Conservation (phyloP, 2,888 invertebrate genomes). For the Cantharis nigra region DNA sequence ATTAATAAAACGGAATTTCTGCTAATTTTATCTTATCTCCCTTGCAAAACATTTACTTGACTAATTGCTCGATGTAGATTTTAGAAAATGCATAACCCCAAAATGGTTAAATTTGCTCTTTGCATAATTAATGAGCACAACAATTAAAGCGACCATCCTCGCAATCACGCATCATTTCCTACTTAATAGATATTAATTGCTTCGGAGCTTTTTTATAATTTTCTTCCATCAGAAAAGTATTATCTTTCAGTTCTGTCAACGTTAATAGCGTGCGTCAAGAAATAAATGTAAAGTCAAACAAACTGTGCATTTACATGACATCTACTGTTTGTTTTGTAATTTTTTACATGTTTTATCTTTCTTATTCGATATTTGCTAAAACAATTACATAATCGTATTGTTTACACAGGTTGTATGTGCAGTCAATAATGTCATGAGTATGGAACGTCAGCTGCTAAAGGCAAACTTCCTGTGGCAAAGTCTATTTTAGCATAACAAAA, state of each 20-base stretch:
- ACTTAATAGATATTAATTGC: conserved; percentile 24
- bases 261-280: not conserved
- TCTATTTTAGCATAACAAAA: conserved; percentile 5
- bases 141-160: not conserved
- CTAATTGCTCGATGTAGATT: not conserved
- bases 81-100: not conserved
- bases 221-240: conserved; percentile 6
- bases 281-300: not conserved
- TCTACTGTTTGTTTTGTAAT: not conserved
- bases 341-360: not conserved
- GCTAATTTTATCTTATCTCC: not conserved
- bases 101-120: not conserved
- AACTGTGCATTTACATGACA: not conserved
- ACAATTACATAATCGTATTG: not conserved
- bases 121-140: conserved; percentile 6
- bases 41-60: not conserved
- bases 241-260: conserved; percentile 7
- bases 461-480: not conserved
- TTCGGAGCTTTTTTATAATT: conserved; percentile 10
- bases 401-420: not conserved
- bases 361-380: not conserved
- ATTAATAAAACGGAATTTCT: conserved; percentile 23
- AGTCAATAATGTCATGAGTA: not conserved
- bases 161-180: not conserved
- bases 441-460: not conserved